phyloP scores from a whole-genome alignment of 2,888 invertebrate genomes.

The Polydrusus cervinus region DNA sequence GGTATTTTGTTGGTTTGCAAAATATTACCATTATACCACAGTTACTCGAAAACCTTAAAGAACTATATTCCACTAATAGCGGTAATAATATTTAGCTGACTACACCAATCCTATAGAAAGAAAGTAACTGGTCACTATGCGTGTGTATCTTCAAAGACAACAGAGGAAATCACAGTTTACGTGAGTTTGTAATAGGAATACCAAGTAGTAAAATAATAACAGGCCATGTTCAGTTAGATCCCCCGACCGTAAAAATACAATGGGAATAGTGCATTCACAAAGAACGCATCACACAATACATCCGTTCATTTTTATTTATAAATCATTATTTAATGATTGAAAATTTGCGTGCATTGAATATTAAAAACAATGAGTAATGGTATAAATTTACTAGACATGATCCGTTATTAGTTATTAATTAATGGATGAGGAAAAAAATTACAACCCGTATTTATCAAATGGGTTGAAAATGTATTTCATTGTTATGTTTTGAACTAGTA shows the following conservation, averaged over 20 bases:
- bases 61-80: too few species aligned
- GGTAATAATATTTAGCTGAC: too few species aligned
- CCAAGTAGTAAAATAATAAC: slow-evolving; percentile 21
- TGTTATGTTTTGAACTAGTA: too few species aligned
- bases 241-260: slow-evolving; percentile 39
- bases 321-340: slow-evolving; percentile 38
- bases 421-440: too few species aligned
- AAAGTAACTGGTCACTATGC: background rate
- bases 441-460: too few species aligned
- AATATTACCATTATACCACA: too few species aligned
- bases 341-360: slow-evolving; percentile 29
- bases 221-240: slow-evolving; percentile 33
- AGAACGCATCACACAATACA: slow-evolving; percentile 35
- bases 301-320: slow-evolving; percentile 44
- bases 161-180: slow-evolving; percentile 34
- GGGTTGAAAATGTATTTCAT: too few species aligned
- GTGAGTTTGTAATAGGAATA: slow-evolving; percentile 26
- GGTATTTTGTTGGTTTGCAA: too few species aligned
- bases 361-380: slow-evolving; percentile 17
- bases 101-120: too few species aligned
- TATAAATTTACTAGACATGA: background rate
- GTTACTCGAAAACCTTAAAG: too few species aligned
- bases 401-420: background rate
- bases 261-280: slow-evolving; percentile 33
- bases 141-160: background rate